Evolutionary conservation across 2,113 vertebrate species (phyloP).

Genomic region (Gymnarchus niloticus): DNA sequence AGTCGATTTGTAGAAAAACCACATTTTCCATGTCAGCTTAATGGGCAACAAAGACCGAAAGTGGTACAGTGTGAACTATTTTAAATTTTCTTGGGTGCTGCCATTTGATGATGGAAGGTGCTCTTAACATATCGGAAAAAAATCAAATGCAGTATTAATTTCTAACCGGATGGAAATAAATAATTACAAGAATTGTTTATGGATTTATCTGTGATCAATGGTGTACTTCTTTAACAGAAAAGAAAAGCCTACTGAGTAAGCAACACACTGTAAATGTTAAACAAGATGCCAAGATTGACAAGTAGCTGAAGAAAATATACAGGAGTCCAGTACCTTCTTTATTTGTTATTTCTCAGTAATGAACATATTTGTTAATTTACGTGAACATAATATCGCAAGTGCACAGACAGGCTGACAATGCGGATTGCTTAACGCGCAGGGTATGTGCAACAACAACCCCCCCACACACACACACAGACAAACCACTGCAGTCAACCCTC

Average conservation of each 20-base stretch:
- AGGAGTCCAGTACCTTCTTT: background rate
- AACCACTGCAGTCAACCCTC: background rate
- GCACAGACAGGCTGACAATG: background rate
- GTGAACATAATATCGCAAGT: background rate
- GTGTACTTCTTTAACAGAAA: background rate
- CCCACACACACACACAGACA: background rate
- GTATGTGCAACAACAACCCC: background rate
- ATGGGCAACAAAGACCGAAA: background rate
- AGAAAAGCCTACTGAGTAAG: background rate
- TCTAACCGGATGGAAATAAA: background rate
- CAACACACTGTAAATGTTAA: background rate
- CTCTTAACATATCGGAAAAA: background rate
- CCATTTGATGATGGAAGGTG: background rate
- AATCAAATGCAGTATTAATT: background rate
- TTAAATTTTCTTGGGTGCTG: background rate
- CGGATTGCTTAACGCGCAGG: background rate
- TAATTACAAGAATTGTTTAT: background rate
- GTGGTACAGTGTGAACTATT: background rate
- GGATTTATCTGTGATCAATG: background rate
- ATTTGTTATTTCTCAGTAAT: background rate
- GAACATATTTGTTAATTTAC: background rate
- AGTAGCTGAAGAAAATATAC: background rate
- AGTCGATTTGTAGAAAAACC: background rate
- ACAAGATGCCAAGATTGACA: background rate
- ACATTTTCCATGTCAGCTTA: background rate